phyloP scores from a whole-genome alignment of 2,113 vertebrate genomes.

The Pterophyllum scalare region DNA sequence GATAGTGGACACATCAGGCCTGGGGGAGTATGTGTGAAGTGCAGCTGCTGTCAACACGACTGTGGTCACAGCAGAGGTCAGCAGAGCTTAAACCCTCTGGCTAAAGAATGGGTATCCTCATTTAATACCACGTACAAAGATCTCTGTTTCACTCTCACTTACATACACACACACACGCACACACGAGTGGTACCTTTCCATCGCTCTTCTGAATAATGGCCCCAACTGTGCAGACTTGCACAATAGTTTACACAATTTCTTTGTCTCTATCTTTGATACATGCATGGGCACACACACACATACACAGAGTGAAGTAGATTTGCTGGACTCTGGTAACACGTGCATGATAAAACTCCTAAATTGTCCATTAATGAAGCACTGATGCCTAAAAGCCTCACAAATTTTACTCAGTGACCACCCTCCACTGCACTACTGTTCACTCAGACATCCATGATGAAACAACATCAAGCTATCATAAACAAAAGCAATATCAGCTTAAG shows the following conservation, averaged over 20 bases:
- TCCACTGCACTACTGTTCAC: neutral
- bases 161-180: neutral
- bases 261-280: neutral
- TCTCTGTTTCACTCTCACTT: slow-evolving; percentile 37
- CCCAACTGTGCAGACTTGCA: neutral
- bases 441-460: slow-evolving; percentile 12
- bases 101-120: slow-evolving; percentile 27
- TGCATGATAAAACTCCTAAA: slow-evolving; percentile 9
- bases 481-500: slow-evolving; percentile 37
- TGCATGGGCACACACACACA: neutral
- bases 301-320: neutral
- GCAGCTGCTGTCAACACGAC: slow-evolving; percentile 69
- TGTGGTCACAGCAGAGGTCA: slow-evolving; percentile 70
- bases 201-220: neutral
- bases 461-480: slow-evolving; percentile 28
- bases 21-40: slow-evolving; percentile 60
- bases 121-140: slow-evolving; percentile 41
- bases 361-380: slow-evolving; percentile 12
- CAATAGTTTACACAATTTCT: neutral
- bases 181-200: neutral
- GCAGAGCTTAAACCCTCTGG: slow-evolving; percentile 24
- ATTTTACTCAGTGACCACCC: slow-evolving; percentile 18
- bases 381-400: slow-evolving; percentile 1
- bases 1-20: slow-evolving; percentile 60
- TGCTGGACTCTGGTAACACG: neutral